Evolutionary conservation across 2,113 vertebrate species (phyloP), one percentile per base, ranked within the genome.

Genomic region (Phyllopteryx taeniolatus): DNA sequence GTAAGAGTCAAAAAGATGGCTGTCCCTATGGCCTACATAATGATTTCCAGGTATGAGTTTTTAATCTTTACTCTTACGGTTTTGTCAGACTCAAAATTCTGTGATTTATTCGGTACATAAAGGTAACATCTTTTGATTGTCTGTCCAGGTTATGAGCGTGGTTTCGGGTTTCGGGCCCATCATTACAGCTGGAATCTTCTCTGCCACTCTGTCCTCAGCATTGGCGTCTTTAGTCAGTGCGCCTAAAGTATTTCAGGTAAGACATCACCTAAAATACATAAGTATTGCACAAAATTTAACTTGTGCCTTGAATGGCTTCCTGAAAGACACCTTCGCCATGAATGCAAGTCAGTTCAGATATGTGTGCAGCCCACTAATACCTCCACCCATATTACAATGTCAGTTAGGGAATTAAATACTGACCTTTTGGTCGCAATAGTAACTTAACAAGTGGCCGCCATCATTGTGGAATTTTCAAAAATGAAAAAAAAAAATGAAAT

Each of bases 161-260:
- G 96, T 98, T 43, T 96, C 98, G 1, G 98, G 96, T 79, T 99
- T 99, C 87, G 94, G 94, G 47, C 98, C 98, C 0, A 87, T 99
- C 77, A 98, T 99, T 90, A 93, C 95, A 71, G 98, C 98, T 70
- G 98, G 98, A 22, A 96, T 99, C 86, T 99, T 99, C 89, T 99
- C 98, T 53, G 98, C 98, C 43, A 99, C 98, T 0, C 90, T 99
- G 33, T 99, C 98, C 39, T 99, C 98, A 46, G 98, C 98, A n/a
- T 86, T 99, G 86, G 98, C 98, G 42, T 99, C 98, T 35, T 92
- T 99, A 72, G 98, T 99, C 89, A 99, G 98, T 53, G 98, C 98
- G 4, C 98, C 97, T 1, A 99, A 99, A 88, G 96, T 99, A 69
- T 99, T 99, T 79, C 98, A 99, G 94, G 98, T 97, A 87, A 88